A percentile compares a stretch with the other conserved stretches of the same genome.
These are phyloP conservation scores for Dendrolimus kikuchii DNA, from an alignment of 1,140 invertebrate genomes.

Conservation along the genomic window DNA sequence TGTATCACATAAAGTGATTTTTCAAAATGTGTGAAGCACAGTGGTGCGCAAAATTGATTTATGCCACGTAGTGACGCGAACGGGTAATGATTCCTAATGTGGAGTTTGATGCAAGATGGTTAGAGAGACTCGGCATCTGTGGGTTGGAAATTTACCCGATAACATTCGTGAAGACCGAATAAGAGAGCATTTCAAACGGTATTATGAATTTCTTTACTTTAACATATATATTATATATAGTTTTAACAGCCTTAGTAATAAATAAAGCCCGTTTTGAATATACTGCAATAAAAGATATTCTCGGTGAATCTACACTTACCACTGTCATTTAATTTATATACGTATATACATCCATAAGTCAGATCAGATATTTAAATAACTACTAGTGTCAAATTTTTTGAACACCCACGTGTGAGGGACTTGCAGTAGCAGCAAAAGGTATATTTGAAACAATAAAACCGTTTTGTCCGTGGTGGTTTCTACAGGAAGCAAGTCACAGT, in stretches of 20 bases:
- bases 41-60: conserved; percentile 71
- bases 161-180: conserved; percentile 96
- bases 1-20: conserved; percentile 56
- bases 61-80: conserved; percentile 72
- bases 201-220: conserved; percentile 58
- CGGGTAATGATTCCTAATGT: conserved; percentile 73
- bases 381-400: too few species aligned
- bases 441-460: too few species aligned
- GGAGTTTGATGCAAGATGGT: conserved; percentile 90
- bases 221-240: background rate
- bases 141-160: conserved; percentile 99
- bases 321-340: too few species aligned
- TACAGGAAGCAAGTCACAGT: too few species aligned
- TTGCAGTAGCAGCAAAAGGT: too few species aligned
- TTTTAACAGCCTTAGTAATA: background rate
- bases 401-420: too few species aligned
- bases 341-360: too few species aligned
- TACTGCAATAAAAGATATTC: too few species aligned
- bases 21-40: conserved; percentile 69
- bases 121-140: conserved; percentile 99
- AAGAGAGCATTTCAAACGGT: conserved; percentile 98
- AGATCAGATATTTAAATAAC: too few species aligned
- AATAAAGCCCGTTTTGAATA: too few species aligned
- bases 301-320: too few species aligned
- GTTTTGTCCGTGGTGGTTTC: too few species aligned